Conservation (phyloP, 2,888 invertebrate species). For the Melanotus villosus region DNA sequence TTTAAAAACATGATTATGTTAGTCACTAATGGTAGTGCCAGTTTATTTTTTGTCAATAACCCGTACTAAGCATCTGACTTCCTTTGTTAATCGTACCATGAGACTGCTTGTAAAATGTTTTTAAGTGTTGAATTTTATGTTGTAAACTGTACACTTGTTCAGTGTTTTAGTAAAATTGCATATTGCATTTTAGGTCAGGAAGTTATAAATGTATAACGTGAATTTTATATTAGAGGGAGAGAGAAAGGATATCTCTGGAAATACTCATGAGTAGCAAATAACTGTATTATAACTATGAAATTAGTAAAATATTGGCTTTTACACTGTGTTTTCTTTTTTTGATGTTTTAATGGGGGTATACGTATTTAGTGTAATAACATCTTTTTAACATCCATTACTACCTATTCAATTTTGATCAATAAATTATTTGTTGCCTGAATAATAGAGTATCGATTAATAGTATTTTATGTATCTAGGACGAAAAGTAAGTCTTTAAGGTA, state of each 20-base stretch:
- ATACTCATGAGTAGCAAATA: constrained; percentile 32
- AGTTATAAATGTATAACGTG: constrained; percentile 26
- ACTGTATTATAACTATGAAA: constrained; percentile 28
- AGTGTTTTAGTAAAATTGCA: constrained; percentile 50
- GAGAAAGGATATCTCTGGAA: constrained; percentile 19
- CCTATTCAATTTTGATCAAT: too few relatives aligned
- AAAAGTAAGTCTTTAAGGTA: too few relatives aligned
- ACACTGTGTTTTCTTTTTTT: constrained; percentile 3
- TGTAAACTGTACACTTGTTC: constrained; percentile 41
- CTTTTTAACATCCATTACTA: too few relatives aligned
- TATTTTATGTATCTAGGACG: too few relatives aligned
- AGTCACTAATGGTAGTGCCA: constrained; percentile 40
- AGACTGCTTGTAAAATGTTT: constrained; percentile 43
- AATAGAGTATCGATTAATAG: too few relatives aligned
- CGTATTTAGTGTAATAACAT: too few relatives aligned
- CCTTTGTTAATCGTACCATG: constrained; percentile 21
- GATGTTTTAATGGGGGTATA: too few relatives aligned
- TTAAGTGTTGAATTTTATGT: constrained; percentile 33
- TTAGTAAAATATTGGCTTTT: constrained; percentile 35
- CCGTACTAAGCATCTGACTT: constrained; percentile 12
- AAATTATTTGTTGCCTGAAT: too few relatives aligned
- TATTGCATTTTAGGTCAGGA: constrained; percentile 44
- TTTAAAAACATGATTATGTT: constrained; percentile 32
- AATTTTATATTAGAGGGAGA: constrained; percentile 27
- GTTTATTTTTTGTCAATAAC: constrained; percentile 35